Evolutionary conservation across 2,888 invertebrate species (phyloP).

Genomic region (Apocheima hispidaria): DNA sequence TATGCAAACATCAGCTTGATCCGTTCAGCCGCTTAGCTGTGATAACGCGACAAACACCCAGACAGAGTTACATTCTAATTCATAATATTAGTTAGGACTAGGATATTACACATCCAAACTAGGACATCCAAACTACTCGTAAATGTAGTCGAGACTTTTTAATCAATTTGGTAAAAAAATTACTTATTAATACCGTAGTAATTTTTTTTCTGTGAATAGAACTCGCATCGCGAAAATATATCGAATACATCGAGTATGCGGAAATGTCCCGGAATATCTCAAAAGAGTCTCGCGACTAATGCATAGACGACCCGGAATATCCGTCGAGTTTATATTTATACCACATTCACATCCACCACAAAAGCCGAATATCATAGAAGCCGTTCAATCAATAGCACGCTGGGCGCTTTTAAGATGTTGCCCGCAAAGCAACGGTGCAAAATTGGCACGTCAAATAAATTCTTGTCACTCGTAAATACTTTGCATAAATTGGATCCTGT

Average conservation of each 20-base stretch:
- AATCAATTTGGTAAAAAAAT: too few species aligned
- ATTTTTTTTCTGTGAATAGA: too few species aligned
- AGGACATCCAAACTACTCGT: too few species aligned
- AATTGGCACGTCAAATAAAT: constrained; percentile 80
- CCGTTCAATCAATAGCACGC: constrained; percentile 61
- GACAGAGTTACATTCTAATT: too few species aligned
- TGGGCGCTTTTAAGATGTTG: constrained; percentile 62
- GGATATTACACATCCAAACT: too few species aligned
- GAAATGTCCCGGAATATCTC: constrained; percentile 25
- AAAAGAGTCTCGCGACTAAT: constrained; percentile 30
- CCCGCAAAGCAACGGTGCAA: constrained; percentile 62
- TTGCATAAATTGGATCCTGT: constrained; percentile 80
- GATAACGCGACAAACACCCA: too few species aligned
- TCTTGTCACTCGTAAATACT: constrained; percentile 81
- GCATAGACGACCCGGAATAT: constrained; percentile 35
- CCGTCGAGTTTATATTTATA: constrained; percentile 38
- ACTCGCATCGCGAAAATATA: neutral
- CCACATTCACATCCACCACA: constrained; percentile 42
- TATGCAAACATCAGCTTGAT: too few species aligned
- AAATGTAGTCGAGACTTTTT: too few species aligned
- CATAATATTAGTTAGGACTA: too few species aligned
- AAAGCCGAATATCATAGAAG: constrained; percentile 56
- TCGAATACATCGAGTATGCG: constrained; percentile 4
- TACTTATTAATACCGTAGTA: too few species aligned
- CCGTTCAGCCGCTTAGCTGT: too few species aligned